Evolutionary conservation across 2,888 invertebrate species (phyloP), one percentile per base, ranked within the genome.

Genomic region (Trimorus sp.): DNA sequence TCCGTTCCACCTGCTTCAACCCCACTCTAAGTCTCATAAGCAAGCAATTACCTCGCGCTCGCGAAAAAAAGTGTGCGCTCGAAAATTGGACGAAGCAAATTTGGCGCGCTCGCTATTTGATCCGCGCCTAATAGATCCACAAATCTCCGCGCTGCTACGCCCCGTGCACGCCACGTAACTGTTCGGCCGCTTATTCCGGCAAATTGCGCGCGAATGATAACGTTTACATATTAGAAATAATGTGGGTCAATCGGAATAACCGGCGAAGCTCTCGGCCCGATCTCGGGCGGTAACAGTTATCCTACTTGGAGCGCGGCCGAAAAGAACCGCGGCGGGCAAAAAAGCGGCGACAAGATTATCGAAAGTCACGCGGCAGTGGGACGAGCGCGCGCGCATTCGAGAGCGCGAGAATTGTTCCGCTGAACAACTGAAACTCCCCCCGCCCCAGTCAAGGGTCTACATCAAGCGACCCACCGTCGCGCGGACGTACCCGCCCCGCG

Each of bases 211-310:
- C 63, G 75, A 79, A 79, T 79, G 79, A 79, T 79, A 79, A 79
- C 79, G 79, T 75, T 79, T 79, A 79, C 79, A 75, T 79, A 79
- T 79, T 79, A 79, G 79, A 79, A 79, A 75, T 75, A 63, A 79
- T 79, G 75, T 75, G 54, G 79, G 79, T 75, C 79, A 80, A 80
- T 80, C 79, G 69, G 63, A 79, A 63, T 62, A 63, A 56, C 73
- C 45, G 49, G 71, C 37, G 16, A 40, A 40, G 40, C 40, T 40
- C 40, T 40, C 40, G 40, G 73, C 15, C 38, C 38, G 45, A 38
- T 42, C 58, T 68, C 62, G 63, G 54, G 42, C 62, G 74, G 74
- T 56, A 63, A 74, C 79, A 15, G 79, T 73, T 74, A 74, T 77
- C 70, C 70, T 51, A 53, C 59, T 75, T 65, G n/a, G 45, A 7